Conservation (phyloP, 2,113 vertebrate genomes). For the Solea solea region DNA sequence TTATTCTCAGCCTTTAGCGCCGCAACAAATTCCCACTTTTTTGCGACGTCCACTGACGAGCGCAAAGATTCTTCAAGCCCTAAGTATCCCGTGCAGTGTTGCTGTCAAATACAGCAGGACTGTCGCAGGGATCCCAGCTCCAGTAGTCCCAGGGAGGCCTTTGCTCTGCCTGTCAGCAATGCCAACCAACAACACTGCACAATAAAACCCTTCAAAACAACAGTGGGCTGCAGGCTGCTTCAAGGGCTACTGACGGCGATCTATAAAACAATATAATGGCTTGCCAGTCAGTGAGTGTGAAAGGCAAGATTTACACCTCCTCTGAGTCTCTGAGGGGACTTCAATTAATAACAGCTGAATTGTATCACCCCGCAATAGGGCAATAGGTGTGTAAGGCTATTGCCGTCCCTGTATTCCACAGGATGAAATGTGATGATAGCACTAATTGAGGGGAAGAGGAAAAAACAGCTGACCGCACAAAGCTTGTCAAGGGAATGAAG, state of each 20-base stretch:
- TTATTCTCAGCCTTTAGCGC: slow-evolving; percentile 32
- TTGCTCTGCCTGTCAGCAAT: slow-evolving; percentile 80
- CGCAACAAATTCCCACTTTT: slow-evolving; percentile 36
- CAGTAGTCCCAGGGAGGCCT: slow-evolving; percentile 73
- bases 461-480: slow-evolving; percentile 70
- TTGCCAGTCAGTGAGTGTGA: slow-evolving; percentile 79
- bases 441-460: slow-evolving; percentile 74
- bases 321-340: slow-evolving; percentile 77
- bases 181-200: slow-evolving; percentile 81
- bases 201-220: slow-evolving; percentile 81
- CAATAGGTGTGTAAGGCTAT: slow-evolving; percentile 80
- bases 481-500: slow-evolving; percentile 71
- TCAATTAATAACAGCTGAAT: slow-evolving; percentile 83
- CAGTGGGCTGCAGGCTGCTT: slow-evolving; percentile 76
- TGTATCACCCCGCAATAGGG: slow-evolving; percentile 75
- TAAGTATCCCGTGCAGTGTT: slow-evolving; percentile 45
- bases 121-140: slow-evolving; percentile 70
- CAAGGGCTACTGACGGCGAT: slow-evolving; percentile 80
- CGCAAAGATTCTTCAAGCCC: neutral
- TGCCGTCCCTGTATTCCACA: slow-evolving; percentile 70
- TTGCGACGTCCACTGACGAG: slow-evolving; percentile 40
- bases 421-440: slow-evolving; percentile 80
- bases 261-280: slow-evolving; percentile 86
- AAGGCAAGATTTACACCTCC: slow-evolving; percentile 81
- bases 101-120: slow-evolving; percentile 57